Conservation (phyloP, 2,888 invertebrate genomes). For the Glaucopsyche alexis region DNA sequence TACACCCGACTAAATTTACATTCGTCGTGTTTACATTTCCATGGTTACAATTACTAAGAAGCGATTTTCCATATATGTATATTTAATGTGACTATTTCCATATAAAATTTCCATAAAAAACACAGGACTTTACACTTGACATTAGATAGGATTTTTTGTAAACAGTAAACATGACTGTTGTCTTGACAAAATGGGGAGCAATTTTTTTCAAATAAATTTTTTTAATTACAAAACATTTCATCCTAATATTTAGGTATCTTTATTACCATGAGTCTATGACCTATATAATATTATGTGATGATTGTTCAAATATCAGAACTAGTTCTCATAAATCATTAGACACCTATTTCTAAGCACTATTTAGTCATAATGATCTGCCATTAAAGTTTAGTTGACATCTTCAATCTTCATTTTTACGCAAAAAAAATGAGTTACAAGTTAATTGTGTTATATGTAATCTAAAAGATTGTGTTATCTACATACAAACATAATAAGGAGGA, state of each 20-base stretch:
- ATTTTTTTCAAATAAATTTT: too few relatives aligned
- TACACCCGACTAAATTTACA: slow-evolving; percentile 40
- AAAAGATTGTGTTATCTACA: too few relatives aligned
- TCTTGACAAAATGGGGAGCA: too few relatives aligned
- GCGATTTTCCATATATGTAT: not conserved
- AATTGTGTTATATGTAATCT: not conserved
- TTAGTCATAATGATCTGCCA: not conserved
- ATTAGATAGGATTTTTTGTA: not conserved
- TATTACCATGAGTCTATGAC: too few relatives aligned
- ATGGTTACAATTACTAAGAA: not conserved
- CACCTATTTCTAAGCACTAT: too few relatives aligned
- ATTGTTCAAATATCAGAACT: too few relatives aligned
- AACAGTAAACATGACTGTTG: not conserved
- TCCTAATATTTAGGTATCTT: too few relatives aligned
- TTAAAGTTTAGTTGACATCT: not conserved
- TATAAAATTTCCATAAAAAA: not conserved
- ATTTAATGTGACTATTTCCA: not conserved
- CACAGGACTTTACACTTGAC: not conserved
- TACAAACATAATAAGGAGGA: too few relatives aligned
- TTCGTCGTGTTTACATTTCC: slow-evolving; percentile 16
- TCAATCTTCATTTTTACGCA: not conserved
- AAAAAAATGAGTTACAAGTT: not conserved
- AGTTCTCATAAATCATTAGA: too few relatives aligned
- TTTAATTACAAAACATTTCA: too few relatives aligned
- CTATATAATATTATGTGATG: too few relatives aligned